Evolutionary conservation across 2,797 vertebrate genomes (phyloP), one percentile per base, ranked within the genome.

Genomic region (Hipposideros larvatus): DNA sequence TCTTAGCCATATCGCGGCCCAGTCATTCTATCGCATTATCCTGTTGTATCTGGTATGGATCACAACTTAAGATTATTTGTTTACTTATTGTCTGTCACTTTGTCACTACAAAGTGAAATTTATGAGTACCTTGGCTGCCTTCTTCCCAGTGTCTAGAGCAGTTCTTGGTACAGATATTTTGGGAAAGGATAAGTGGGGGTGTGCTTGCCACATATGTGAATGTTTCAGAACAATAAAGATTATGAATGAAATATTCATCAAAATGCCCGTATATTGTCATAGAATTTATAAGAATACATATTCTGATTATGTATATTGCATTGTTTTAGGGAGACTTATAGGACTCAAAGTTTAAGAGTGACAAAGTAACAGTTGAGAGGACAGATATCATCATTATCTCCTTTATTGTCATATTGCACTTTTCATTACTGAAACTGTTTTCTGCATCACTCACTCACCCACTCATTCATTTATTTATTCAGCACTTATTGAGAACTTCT

Each of bases 221-320:
- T 92, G 16, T 86, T 94, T 94, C 94, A 31, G 34, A 88, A 63
- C 77, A 43, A 13, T 71, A 91, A 95, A 79, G 22, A 28, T 89
- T 74, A 65, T 83, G 22, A 88, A 68, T 91, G 28, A 94, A 78
- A 97, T 95, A 51, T 57, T 94, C 19, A 77, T 93, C 41, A 92
- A 84, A 91, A 80, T 59, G 18, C 7, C 14, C 14, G 4, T 51
- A 51, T 51, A 53, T 85, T 31, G 65, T 73, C 31, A 51, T 89
- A 86, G 68, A 43, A 78, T 73, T 77, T 84, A 43, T 55, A 43
- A 55, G 51, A 79, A 61, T 41, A 74, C 7, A 57, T 37, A 73
- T 91, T 57, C 65, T 46, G 68, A 83, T 71, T 88, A 57, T 61
- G 18, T 24, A 73, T 89, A 11, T 79, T 83, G 28, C 18, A 7